These are phyloP conservation scores for Pyrochroa serraticornis DNA, from an alignment of 2,888 invertebrate species.

Conservation along the genomic window DNA sequence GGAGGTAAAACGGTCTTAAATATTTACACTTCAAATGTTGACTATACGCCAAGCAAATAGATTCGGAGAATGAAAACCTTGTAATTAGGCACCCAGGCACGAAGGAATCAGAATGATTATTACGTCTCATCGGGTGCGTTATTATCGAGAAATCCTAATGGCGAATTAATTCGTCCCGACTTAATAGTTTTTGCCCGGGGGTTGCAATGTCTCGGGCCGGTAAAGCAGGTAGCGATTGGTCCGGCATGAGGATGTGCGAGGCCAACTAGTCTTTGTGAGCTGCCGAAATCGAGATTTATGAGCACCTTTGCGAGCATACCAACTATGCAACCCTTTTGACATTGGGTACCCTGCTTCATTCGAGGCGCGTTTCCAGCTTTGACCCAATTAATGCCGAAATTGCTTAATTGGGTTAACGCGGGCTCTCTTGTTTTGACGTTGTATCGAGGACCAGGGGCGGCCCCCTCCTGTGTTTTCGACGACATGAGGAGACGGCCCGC, in stretches of 20 bases:
- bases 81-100: not conserved
- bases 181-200: conserved; percentile 31
- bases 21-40: conserved; percentile 20
- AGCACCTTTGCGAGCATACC: conserved; percentile 39
- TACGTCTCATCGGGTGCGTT: conserved; percentile 29
- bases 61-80: too few species aligned
- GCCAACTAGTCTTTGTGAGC: conserved; percentile 45
- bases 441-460: conserved; percentile 7
- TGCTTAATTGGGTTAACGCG: conserved; percentile 36
- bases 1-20: conserved; percentile 17
- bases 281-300: conserved; percentile 46
- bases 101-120: conserved; percentile 27
- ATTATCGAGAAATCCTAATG: conserved; percentile 35
- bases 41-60: conserved; percentile 2
- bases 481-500: conserved; percentile 1
- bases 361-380: conserved; percentile 19
- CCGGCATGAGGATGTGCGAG: conserved; percentile 34
- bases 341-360: too few species aligned
- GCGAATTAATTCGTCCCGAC: conserved; percentile 33
- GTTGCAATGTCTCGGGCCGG: conserved; percentile 26
- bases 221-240: conserved; percentile 32
- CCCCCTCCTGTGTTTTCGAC: conserved; percentile 11
- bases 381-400: conserved; percentile 40
- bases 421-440: conserved; percentile 19
- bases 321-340: conserved; percentile 35